Evolutionary conservation across 35 echinoderm and acorn worm genomes (phyloP).

Genomic region (Eucidaris tribuloides): DNA sequence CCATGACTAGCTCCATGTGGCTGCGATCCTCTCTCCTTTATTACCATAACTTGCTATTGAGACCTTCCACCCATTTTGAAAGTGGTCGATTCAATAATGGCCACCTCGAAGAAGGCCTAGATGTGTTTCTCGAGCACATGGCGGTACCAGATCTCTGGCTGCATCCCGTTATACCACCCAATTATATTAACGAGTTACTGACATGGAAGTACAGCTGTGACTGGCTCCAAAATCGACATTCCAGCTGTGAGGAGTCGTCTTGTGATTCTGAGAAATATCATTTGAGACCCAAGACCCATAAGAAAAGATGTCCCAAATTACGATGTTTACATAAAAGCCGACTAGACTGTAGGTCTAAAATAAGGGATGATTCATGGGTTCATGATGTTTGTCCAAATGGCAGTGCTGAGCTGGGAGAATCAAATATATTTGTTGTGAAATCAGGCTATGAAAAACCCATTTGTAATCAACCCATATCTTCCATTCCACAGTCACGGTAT

Average conservation of each 20-base stretch:
- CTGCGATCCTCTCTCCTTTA: conserved; percentile 40
- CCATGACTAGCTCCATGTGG: conserved; percentile 65
- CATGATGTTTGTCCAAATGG: no score
- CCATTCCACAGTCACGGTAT: no score
- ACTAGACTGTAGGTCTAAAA: background rate
- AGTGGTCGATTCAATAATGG: conserved; percentile 30
- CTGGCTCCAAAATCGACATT: background rate
- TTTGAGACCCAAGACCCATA: background rate
- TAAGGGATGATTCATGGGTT: no score
- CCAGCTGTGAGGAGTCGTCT: background rate
- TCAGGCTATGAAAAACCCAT: no score
- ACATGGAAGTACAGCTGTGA: conserved; percentile 66
- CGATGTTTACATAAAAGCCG: background rate
- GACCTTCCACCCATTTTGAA: conserved; percentile 24
- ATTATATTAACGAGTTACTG: conserved; percentile 81
- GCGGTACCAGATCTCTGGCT: conserved; percentile 82
- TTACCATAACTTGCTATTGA: conserved; percentile 71
- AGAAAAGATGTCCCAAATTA: background rate
- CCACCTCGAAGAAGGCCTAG: conserved; percentile 82
- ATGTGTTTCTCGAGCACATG: conserved; percentile 55
- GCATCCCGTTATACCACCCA: conserved; percentile 54
- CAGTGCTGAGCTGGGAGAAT: no score
- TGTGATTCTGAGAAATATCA: background rate
- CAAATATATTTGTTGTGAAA: no score
- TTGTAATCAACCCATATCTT: no score